Evolutionary conservation across 2,113 vertebrate species (phyloP), one percentile per base, ranked within the genome.

Genomic region (Chaetodon auriga): DNA sequence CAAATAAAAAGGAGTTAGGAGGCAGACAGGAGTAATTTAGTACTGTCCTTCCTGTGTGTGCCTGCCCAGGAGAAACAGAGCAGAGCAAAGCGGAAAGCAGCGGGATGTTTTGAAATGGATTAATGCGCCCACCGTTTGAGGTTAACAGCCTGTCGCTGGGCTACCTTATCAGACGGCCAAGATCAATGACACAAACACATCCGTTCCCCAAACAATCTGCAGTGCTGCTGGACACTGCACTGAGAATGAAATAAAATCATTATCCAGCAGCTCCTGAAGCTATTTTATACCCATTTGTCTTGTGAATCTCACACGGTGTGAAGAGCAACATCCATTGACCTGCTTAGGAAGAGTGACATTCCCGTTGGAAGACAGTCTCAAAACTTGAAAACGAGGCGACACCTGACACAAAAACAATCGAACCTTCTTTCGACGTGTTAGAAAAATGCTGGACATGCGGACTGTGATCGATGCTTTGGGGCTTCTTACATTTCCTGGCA

Each of bases 121-220:
- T 92, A 92, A 94, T 93, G 88, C 86, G 80, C 89, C 82, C 74
- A 46, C 82, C 80, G 75, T 89, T 83, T 83, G 85, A 93, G 95
- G 94, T 94, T 95, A 95, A 95, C 93, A 94, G 94, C 85, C 92
- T 93, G 93, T 94, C 93, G 86, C 91, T 85, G 62, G 77, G 83
- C 87, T 84, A 87, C 85, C 91, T 95, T 93, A 95, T 95, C 94
- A 89, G 88, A 92, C 80, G 88, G 86, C 88, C 57, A 41, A 87
- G 91, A 95, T 94, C 93, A 92, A 95, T 95, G 91, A 80, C 73
- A 90, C 87, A 91, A 93, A 94, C 91, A 90, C 90, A 87, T 89
- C 81, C 68, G 71, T 75, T 86, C 83, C 76, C 45, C 73, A 49
- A 81, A 80, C 82, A 76, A 78, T 87, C 85, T 86, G 82, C 83